phyloP scores from a whole-genome alignment of 2,888 invertebrate species.

The Rhingia rostrata region DNA sequence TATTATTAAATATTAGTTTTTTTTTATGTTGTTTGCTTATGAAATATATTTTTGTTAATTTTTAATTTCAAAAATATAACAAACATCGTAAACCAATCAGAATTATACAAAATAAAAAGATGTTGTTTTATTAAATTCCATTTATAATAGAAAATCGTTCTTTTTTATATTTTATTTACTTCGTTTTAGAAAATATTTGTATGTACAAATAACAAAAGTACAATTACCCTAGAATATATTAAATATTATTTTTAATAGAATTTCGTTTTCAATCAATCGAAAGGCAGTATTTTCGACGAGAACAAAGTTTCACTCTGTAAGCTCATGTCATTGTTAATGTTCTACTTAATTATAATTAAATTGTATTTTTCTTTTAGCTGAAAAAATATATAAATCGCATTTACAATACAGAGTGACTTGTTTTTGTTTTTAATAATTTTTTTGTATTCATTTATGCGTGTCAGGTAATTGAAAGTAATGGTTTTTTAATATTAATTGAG shows the following conservation, averaged over 20 bases:
- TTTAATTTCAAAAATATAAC: slow-evolving; percentile 31
- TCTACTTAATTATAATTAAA: slow-evolving; percentile 11
- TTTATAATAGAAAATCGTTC: slow-evolving; percentile 13
- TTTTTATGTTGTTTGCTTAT: slow-evolving; percentile 33
- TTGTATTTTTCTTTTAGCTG: slow-evolving; percentile 11
- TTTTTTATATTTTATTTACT: neutral
- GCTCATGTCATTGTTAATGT: slow-evolving; percentile 48
- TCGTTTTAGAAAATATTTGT: slow-evolving; percentile 19
- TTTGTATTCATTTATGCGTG: neutral
- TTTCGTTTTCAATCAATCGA: slow-evolving; percentile 42
- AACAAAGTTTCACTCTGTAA: slow-evolving; percentile 62
- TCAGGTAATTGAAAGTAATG: neutral
- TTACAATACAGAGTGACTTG: slow-evolving; percentile 25
- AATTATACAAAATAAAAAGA: slow-evolving; percentile 23
- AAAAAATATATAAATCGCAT: slow-evolving; percentile 21
- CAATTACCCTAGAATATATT: slow-evolving; percentile 44
- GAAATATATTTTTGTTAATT: slow-evolving; percentile 24
- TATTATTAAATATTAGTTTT: slow-evolving; percentile 27
- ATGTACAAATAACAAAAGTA: slow-evolving; percentile 60
- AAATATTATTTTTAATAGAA: slow-evolving; percentile 20
- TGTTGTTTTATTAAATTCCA: neutral
- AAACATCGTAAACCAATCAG: slow-evolving; percentile 5
- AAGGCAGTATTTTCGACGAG: slow-evolving; percentile 60
- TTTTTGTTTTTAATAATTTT: neutral
- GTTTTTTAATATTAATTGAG: too few species aligned